Evolutionary conservation across 37 sponge, comb jelly and placozoan species (phyloP).

Genomic region (Beroe forskalii): DNA sequence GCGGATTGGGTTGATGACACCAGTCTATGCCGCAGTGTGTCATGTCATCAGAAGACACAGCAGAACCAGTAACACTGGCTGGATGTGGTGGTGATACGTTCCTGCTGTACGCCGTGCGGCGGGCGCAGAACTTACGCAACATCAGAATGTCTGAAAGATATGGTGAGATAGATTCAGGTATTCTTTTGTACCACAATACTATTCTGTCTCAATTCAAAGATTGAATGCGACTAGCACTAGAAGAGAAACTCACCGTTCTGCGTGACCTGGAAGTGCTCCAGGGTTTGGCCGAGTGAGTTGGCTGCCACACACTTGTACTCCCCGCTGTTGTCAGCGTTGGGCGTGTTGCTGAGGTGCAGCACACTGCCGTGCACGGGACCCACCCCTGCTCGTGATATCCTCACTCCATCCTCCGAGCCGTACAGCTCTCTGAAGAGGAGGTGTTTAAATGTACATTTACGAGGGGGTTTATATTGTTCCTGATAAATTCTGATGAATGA

Average conservation of each 20-base stretch:
- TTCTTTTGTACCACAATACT: too few species aligned
- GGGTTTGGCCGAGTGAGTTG: not conserved
- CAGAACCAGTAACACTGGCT: not conserved
- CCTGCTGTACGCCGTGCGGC: not conserved
- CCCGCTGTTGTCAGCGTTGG: conserved; percentile 13
- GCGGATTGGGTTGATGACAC: too few species aligned
- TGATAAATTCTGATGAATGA: not conserved
- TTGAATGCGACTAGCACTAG: too few species aligned
- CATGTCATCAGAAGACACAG: conserved; percentile 1
- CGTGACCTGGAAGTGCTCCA: conserved; percentile 18
- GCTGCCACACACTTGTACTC: conserved; percentile 4
- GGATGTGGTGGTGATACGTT: conserved; percentile 8
- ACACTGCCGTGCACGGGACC: too few species aligned
- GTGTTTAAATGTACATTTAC: too few species aligned
- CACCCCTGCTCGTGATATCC: not conserved
- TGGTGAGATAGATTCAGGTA: too few species aligned
- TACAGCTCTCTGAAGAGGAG: not conserved
- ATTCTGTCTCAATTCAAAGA: too few species aligned
- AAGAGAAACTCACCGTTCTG: conserved; percentile 20
- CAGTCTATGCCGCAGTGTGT: too few species aligned
- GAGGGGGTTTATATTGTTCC: too few species aligned
- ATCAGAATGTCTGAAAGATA: not conserved
- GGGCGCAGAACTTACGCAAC: not conserved
- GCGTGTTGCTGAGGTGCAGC: conserved; percentile 12
- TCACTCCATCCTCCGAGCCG: conserved; percentile 4